Evolutionary conservation across 2,797 vertebrate species (phyloP).

Genomic region (Hybognathus amarus): DNA sequence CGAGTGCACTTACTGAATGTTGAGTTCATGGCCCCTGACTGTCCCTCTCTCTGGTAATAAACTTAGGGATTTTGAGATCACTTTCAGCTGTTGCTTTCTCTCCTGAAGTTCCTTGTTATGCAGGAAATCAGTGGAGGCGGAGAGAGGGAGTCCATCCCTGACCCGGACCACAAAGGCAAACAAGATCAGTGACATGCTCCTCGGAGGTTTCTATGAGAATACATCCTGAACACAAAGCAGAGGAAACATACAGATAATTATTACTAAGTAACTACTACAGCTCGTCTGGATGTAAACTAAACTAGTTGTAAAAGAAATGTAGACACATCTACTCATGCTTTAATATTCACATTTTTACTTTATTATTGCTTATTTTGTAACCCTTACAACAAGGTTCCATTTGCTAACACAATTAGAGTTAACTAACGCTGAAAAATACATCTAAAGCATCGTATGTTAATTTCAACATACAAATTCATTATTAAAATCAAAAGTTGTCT

Average conservation of each 20-base stretch:
- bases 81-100: conserved; percentile 87
- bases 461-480: background rate
- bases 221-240: conserved; percentile 70
- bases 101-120: conserved; percentile 88
- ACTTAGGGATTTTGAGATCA: conserved; percentile 78
- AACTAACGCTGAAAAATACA: background rate
- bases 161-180: conserved; percentile 93
- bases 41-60: conserved; percentile 83
- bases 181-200: conserved; percentile 95
- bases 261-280: background rate
- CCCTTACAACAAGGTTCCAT: background rate
- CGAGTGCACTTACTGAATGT: conserved; percentile 83
- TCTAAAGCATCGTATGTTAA: background rate
- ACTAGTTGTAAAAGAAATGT: background rate
- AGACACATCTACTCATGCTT: background rate
- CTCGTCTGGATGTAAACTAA: background rate
- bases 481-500: background rate
- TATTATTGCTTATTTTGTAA: background rate
- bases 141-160: conserved; percentile 95
- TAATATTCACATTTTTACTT: background rate
- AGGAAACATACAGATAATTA: background rate
- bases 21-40: conserved; percentile 80
- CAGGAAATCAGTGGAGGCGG: conserved; percentile 95
- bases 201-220: conserved; percentile 78
- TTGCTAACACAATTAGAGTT: background rate